Percentiles rank a stretch among this genome's conserved stretches.
These are phyloP conservation scores for Polyodon spathula DNA, from an alignment of 2,113 vertebrate genomes.

Conservation along the genomic window DNA sequence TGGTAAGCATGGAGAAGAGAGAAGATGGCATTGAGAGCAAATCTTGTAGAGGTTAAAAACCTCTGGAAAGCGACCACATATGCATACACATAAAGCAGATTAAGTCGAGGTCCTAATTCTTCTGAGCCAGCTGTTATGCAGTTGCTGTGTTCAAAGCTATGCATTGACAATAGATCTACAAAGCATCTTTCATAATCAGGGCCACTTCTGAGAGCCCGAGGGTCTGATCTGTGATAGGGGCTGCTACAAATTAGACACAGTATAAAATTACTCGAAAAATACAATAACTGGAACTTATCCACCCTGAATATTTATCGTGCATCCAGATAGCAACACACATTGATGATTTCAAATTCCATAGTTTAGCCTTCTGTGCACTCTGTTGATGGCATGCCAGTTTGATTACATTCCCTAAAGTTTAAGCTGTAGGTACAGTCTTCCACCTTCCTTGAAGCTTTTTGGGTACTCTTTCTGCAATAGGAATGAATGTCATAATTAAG, in stretches of 20 bases:
- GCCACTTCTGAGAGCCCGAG: slow-evolving; percentile 5
- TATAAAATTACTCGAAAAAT: slow-evolving; percentile 11
- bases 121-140: slow-evolving; percentile 31
- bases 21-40: slow-evolving; percentile 19
- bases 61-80: slow-evolving; percentile 7
- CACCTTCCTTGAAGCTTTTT: no score
- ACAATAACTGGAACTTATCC: not conserved
- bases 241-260: slow-evolving; percentile 1
- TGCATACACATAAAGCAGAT: not conserved
- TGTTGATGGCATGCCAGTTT: no score
- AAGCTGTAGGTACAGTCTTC: no score
- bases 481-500: no score
- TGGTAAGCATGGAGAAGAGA: slow-evolving; percentile 9
- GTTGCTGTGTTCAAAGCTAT: slow-evolving; percentile 26
- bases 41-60: slow-evolving; percentile 20
- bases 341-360: no score
- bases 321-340: not conserved
- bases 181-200: slow-evolving; percentile 23
- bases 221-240: slow-evolving; percentile 15
- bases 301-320: no score
- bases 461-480: no score
- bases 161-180: slow-evolving; percentile 17
- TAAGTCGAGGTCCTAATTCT: not conserved
- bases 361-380: no score
- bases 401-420: no score